These are phyloP conservation scores for Myripristis murdjan DNA, from an alignment of 2,797 vertebrate genomes.

Conservation along the genomic window DNA sequence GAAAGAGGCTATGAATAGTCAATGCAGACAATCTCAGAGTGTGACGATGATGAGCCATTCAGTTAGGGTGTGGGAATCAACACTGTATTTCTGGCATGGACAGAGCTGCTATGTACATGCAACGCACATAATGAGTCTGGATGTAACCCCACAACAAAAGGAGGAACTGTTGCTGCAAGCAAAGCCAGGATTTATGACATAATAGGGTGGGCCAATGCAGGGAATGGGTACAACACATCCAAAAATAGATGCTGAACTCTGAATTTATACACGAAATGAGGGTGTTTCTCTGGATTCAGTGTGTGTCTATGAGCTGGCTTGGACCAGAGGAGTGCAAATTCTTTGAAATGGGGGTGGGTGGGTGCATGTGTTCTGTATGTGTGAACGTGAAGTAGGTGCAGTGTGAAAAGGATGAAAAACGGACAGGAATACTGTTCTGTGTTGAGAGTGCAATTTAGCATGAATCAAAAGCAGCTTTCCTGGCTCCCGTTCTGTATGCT, in stretches of 20 bases:
- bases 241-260: constrained; percentile 67
- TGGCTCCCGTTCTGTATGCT: constrained; percentile 74
- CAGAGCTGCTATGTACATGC: constrained; percentile 4
- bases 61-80: constrained; percentile 36
- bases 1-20: constrained; percentile 37
- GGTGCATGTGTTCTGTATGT: constrained; percentile 33
- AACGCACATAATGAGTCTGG: constrained; percentile 37
- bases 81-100: constrained; percentile 21
- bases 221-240: constrained; percentile 55
- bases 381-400: constrained; percentile 68
- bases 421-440: constrained; percentile 78
- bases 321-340: constrained; percentile 44
- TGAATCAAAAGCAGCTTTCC: constrained; percentile 86
- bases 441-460: constrained; percentile 84
- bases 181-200: constrained; percentile 69
- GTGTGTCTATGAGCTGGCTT: constrained; percentile 34
- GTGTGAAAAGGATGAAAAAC: constrained; percentile 77
- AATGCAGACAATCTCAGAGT: constrained; percentile 33
- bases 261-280: constrained; percentile 53
- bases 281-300: constrained; percentile 60
- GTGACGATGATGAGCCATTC: constrained; percentile 13
- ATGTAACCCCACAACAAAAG: constrained; percentile 66
- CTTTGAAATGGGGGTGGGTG: constrained; percentile 39
- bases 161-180: constrained; percentile 60
- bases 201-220: constrained; percentile 64